Percentiles rank a stretch among this genome's conserved stretches.
Conservation (phyloP, 2,888 invertebrate genomes). For the Aethes cnicana region DNA sequence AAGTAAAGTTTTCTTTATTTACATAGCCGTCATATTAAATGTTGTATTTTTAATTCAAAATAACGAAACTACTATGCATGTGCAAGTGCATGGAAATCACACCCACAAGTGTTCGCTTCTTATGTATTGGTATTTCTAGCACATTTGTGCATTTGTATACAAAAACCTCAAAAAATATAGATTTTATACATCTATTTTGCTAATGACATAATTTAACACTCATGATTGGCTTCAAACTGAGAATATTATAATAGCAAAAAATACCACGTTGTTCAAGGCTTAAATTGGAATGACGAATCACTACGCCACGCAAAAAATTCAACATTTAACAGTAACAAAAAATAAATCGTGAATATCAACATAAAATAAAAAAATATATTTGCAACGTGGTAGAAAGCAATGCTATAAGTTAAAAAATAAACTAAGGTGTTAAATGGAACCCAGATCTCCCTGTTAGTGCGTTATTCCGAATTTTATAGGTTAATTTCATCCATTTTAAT, state of each 20-base stretch:
- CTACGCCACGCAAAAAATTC: too few species aligned
- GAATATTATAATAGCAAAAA: constrained; percentile 11
- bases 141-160: too few species aligned
- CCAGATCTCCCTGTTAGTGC: constrained; percentile 11
- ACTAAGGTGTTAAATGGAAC: constrained; percentile 19
- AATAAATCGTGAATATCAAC: neutral
- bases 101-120: too few species aligned
- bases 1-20: too few species aligned
- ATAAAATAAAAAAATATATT: neutral
- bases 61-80: too few species aligned
- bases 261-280: constrained; percentile 21
- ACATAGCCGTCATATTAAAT: too few species aligned
- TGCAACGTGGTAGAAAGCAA: constrained; percentile 27
- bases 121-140: too few species aligned
- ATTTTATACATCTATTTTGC: too few species aligned
- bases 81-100: too few species aligned
- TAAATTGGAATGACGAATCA: neutral
- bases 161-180: too few species aligned
- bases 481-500: constrained; percentile 48
- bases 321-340: constrained; percentile 9
- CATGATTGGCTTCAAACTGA: constrained; percentile 10
- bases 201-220: too few species aligned
- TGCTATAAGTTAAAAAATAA: constrained; percentile 8
- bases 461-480: constrained; percentile 74
- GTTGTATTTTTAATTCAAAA: too few species aligned